Evolutionary conservation across 2,888 invertebrate species (phyloP).

Genomic region (Pediacus dermestoides): DNA sequence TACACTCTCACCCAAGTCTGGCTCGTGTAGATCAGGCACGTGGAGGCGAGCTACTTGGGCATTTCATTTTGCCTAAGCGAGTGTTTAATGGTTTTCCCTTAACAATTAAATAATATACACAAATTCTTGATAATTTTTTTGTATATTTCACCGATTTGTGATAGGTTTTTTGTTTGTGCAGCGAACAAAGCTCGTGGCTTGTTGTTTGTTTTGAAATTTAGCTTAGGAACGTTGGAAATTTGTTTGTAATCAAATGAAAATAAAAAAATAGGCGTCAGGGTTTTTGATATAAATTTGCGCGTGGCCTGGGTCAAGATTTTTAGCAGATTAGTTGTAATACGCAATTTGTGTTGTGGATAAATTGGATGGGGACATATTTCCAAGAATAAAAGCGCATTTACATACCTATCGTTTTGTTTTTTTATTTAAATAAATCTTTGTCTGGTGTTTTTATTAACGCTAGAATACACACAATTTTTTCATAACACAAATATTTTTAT

Average conservation of each 20-base stretch:
- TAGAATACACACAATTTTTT: too few species aligned
- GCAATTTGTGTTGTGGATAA: too few species aligned
- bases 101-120: too few species aligned
- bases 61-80: constrained; percentile 28
- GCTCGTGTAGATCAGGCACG: constrained; percentile 44
- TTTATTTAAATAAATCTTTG: too few species aligned
- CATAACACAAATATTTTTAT: too few species aligned
- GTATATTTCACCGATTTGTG: constrained; percentile 13
- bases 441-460: too few species aligned
- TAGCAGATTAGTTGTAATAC: too few species aligned
- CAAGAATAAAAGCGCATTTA: too few species aligned
- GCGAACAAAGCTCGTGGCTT: constrained; percentile 9
- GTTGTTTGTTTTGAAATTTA: constrained; percentile 10
- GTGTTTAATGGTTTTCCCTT: too few species aligned
- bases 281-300: constrained; percentile 20
- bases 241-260: constrained; percentile 10
- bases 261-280: constrained; percentile 7
- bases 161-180: constrained; percentile 13
- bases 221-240: constrained; percentile 8
- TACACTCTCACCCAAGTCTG: constrained; percentile 32
- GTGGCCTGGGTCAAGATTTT: constrained; percentile 28
- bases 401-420: too few species aligned
- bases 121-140: constrained; percentile 19
- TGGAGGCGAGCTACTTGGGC: constrained; percentile 47
- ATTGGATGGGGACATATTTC: too few species aligned